Percentiles rank a stretch among this genome's conserved stretches.
These are phyloP conservation scores for Gyps fulvus DNA, from an alignment of 2,113 vertebrate species.

Conservation along the genomic window DNA sequence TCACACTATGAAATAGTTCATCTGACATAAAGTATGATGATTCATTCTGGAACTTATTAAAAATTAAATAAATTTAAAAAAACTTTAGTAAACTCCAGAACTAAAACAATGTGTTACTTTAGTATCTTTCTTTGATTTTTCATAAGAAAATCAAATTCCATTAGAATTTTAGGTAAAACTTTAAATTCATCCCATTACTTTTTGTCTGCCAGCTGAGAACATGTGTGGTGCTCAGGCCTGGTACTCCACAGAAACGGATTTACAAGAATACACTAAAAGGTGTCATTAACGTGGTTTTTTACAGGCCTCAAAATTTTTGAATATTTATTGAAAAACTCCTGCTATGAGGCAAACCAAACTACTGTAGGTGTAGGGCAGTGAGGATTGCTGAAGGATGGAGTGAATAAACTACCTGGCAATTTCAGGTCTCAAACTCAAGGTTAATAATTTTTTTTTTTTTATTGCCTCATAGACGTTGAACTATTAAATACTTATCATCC, in stretches of 20 bases:
- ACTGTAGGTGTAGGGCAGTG: too few relatives aligned
- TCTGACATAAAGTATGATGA: background rate
- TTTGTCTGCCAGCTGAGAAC: background rate
- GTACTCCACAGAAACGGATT: background rate
- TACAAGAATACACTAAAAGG: background rate
- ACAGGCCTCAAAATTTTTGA: background rate
- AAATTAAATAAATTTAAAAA: background rate
- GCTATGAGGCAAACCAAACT: background rate
- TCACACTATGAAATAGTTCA: background rate
- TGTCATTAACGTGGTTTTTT: background rate
- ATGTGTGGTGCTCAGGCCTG: background rate
- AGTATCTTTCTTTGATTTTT: background rate
- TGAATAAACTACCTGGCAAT: background rate
- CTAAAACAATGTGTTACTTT: background rate
- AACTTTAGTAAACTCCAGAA: background rate
- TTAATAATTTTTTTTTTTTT: background rate
- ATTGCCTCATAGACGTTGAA: background rate
- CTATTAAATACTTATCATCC: background rate
- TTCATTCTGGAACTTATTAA: background rate
- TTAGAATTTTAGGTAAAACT: background rate
- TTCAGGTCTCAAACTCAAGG: background rate
- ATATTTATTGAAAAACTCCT: background rate
- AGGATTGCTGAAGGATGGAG: background rate
- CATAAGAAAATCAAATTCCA: background rate
- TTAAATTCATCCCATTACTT: background rate